phyloP scores from a whole-genome alignment of 2,113 vertebrate genomes.

The Tonatia bakeri region DNA sequence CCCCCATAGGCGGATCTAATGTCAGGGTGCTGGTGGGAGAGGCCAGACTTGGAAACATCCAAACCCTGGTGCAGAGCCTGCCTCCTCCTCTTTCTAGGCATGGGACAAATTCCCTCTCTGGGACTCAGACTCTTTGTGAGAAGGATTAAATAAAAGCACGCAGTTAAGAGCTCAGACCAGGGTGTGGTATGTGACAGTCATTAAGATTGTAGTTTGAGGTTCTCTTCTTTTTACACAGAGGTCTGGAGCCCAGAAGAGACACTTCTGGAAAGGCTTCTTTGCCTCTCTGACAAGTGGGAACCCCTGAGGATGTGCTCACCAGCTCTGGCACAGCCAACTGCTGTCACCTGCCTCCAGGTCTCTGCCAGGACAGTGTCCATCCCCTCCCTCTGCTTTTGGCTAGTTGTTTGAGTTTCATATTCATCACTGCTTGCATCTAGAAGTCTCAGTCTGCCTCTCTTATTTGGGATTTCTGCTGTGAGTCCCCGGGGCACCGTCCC shows the following conservation, averaged over 20 bases:
- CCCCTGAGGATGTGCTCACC: background rate
- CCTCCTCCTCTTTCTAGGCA: background rate
- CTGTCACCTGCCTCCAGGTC: background rate
- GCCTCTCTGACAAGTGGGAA: fast-evolving
- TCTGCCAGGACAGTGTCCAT: background rate
- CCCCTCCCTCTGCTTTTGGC: background rate
- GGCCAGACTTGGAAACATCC: background rate
- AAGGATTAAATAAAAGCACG: background rate
- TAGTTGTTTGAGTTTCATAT: background rate
- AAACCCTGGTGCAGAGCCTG: fast-evolving
- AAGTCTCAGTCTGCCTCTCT: background rate
- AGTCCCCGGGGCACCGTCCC: background rate
- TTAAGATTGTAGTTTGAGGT: background rate
- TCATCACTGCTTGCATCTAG: background rate
- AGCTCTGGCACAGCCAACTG: too few relatives aligned
- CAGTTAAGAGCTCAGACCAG: background rate
- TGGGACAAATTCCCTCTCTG: background rate
- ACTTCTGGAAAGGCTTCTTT: background rate
- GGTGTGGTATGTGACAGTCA: background rate
- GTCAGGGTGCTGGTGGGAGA: background rate
- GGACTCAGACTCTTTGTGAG: background rate
- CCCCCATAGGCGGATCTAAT: fast-evolving
- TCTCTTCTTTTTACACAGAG: background rate
- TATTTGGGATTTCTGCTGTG: background rate
- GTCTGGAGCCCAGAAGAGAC: background rate